These are phyloP conservation scores for Pemphigus obesinymphae DNA, from an alignment of 1,140 invertebrate species.

Conservation along the genomic window DNA sequence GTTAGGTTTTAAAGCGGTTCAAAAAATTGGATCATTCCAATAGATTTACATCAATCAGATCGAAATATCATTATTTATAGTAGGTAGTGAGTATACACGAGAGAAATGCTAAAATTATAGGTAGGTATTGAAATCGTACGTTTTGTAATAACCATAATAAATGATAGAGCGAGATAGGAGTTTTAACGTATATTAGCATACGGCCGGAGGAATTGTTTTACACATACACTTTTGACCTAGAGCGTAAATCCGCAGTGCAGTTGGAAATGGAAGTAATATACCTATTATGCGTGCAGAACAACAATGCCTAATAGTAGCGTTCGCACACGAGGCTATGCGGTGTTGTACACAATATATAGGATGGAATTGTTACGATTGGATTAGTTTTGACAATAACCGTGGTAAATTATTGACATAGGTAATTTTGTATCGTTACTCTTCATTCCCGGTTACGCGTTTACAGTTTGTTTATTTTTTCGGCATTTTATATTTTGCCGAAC, in stretches of 20 bases:
- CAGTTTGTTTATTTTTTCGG: no score
- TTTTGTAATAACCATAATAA: background rate
- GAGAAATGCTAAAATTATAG: background rate
- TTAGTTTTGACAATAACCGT: constrained; percentile 11
- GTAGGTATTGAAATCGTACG: background rate
- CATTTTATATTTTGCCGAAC: background rate
- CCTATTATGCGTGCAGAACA: background rate
- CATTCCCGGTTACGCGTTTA: background rate
- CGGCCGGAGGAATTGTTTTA: background rate
- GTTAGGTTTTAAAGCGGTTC: background rate
- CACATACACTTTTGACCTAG: background rate
- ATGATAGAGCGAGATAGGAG: no score
- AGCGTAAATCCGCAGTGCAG: background rate
- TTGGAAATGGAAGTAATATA: background rate
- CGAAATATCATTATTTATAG: no score
- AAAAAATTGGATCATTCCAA: constrained; percentile 3
- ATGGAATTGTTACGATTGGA: constrained; percentile 6
- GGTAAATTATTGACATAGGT: background rate
- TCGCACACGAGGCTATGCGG: background rate
- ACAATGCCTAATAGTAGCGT: background rate
- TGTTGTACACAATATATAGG: background rate
- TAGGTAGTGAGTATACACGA: background rate
- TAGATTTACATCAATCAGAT: background rate
- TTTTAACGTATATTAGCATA: background rate
- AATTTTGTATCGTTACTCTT: background rate